Conservation (phyloP, 2,113 vertebrate species). For the Mesoclemmys tuberculata region DNA sequence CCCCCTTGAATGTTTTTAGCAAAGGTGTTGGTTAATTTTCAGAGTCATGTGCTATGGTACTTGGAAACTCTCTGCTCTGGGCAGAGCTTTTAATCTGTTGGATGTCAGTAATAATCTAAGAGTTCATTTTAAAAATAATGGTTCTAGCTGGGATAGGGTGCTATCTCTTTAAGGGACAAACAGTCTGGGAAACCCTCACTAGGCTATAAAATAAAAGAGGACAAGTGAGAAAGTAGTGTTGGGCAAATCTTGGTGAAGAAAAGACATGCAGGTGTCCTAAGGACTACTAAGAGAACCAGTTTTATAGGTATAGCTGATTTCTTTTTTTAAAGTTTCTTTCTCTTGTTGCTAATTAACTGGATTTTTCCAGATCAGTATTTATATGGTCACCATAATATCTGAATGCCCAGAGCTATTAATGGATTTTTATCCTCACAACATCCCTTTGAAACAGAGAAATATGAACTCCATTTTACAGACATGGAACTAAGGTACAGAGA, state of each 20-base stretch:
- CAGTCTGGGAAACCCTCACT: not conserved
- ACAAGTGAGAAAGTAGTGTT: not conserved
- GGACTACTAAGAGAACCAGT: not conserved
- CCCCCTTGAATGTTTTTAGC: not conserved
- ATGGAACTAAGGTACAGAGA: not conserved
- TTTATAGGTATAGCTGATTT: not conserved
- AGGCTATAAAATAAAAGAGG: not conserved
- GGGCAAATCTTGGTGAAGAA: not conserved
- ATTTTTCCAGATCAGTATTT: fast-evolving
- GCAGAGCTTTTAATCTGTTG: not conserved
- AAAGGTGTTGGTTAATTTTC: not conserved
- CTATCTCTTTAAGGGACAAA: not conserved
- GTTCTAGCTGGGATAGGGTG: not conserved
- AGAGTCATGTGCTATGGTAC: not conserved
- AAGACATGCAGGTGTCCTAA: not conserved
- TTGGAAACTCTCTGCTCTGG: not conserved
- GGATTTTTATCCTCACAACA: constrained; percentile 6
- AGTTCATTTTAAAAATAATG: not conserved
- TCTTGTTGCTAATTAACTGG: not conserved
- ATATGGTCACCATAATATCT: not conserved
- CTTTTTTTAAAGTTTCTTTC: not conserved
- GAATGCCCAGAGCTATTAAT: not conserved
- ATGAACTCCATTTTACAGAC: not conserved
- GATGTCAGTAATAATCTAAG: not conserved
- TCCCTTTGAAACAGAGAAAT: not conserved